Percentiles rank a stretch among this genome's conserved stretches.
These are phyloP conservation scores for Bos taurus DNA, from an alignment of 2,113 vertebrate species.

Conservation along the genomic window DNA sequence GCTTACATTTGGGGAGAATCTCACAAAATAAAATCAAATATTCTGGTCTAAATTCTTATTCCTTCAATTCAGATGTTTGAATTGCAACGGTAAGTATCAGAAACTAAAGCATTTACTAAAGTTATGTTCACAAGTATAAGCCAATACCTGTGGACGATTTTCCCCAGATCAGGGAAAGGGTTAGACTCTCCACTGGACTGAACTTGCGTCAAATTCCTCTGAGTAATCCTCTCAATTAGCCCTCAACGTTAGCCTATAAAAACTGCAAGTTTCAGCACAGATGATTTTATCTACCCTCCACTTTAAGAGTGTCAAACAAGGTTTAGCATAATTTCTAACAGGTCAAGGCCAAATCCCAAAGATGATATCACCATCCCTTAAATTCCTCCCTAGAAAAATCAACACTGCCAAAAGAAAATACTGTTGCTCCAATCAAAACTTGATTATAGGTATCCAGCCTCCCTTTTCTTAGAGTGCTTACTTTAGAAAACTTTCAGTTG, in stretches of 20 bases:
- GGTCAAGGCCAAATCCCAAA: background rate
- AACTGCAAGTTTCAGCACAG: background rate
- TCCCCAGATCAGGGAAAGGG: background rate
- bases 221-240: background rate
- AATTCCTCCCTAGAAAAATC: background rate
- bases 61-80: background rate
- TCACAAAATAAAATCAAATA: background rate
- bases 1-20: background rate
- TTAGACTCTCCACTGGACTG: background rate
- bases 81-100: background rate
- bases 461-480: background rate
- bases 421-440: background rate
- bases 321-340: background rate
- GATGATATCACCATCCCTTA: background rate
- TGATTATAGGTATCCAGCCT: background rate
- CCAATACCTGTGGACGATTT: background rate
- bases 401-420: background rate
- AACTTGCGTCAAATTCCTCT: background rate
- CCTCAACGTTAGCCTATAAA: background rate
- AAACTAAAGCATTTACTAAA: background rate
- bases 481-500: background rate
- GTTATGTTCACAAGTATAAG: background rate
- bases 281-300: background rate
- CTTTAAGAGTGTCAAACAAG: background rate
- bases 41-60: background rate